A percentile compares a stretch with the other conserved stretches of the same genome.
phyloP scores from a whole-genome alignment of 1,140 invertebrate species.

The Heliconius nattereri region DNA sequence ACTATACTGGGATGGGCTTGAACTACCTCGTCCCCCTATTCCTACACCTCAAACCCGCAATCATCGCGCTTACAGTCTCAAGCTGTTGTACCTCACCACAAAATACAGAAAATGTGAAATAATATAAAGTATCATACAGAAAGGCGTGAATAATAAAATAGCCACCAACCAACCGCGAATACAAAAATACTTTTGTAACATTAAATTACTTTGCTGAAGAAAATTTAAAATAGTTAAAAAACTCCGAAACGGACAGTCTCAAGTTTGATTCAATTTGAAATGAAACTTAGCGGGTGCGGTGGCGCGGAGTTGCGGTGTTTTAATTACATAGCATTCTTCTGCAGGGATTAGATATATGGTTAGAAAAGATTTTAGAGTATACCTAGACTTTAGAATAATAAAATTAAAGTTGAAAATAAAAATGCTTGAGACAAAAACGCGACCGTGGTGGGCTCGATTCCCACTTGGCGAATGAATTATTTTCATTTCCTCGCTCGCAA shows the following conservation, averaged over 20 bases:
- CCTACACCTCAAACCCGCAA: no score
- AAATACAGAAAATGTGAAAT: no score
- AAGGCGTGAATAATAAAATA: background rate
- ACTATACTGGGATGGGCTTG: no score
- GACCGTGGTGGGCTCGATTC: no score
- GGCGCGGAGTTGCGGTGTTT: background rate
- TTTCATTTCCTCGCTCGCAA: no score
- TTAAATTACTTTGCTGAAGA: constrained; percentile 27
- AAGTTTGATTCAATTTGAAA: constrained; percentile 40
- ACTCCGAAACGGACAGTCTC: constrained; percentile 30
- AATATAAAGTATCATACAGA: background rate
- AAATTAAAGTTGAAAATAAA: no score
- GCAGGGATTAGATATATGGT: background rate
- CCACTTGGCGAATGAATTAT: no score
- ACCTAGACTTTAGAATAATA: no score
- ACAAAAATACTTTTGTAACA: constrained; percentile 31
- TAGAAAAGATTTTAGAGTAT: background rate
- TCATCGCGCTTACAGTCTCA: no score
- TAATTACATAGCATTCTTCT: constrained; percentile 19
- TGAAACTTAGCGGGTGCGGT: constrained; percentile 25
- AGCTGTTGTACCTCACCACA: no score
- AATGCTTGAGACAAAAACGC: no score
- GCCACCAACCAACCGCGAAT: background rate
- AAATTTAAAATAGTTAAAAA: constrained; percentile 36
- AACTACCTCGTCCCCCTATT: no score